These are phyloP conservation scores for Nothocercus julius DNA, from an alignment of 2,113 vertebrate species.

Conservation along the genomic window DNA sequence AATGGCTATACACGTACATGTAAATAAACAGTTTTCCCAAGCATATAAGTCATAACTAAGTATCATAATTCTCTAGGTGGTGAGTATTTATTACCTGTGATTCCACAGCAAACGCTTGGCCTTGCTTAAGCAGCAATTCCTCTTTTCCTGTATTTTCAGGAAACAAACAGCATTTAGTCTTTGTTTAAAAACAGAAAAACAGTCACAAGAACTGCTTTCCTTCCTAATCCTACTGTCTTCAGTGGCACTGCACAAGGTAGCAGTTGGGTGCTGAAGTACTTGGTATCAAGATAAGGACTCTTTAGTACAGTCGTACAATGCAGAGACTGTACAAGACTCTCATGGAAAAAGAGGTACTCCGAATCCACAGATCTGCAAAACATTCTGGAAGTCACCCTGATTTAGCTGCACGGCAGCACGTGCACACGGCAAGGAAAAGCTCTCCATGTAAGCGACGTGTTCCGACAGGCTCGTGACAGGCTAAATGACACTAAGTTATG, in stretches of 20 bases:
- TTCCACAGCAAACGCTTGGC: conserved; percentile 81
- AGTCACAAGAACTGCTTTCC: neutral
- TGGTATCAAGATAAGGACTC: neutral
- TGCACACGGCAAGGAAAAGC: neutral
- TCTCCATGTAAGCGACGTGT: rapidly evolving
- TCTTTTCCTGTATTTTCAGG: conserved; percentile 86
- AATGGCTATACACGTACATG: neutral
- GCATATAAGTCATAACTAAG: neutral
- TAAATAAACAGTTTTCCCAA: neutral
- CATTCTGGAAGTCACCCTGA: neutral
- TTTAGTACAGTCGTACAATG: neutral
- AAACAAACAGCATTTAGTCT: conserved; percentile 41
- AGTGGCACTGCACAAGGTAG: neutral
- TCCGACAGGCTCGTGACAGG: neutral
- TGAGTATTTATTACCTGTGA: conserved; percentile 81
- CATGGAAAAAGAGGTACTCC: rapidly evolving
- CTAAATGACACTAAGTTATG: too few species aligned
- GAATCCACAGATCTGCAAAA: neutral
- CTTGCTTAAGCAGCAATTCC: conserved; percentile 85
- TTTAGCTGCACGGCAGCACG: neutral
- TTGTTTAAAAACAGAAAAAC: neutral
- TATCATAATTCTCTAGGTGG: neutral
- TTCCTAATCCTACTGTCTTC: neutral
- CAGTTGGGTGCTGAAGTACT: neutral
- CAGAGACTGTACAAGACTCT: neutral